These are phyloP conservation scores for Falco naumanni DNA, from an alignment of 2,797 vertebrate genomes.

Conservation along the genomic window DNA sequence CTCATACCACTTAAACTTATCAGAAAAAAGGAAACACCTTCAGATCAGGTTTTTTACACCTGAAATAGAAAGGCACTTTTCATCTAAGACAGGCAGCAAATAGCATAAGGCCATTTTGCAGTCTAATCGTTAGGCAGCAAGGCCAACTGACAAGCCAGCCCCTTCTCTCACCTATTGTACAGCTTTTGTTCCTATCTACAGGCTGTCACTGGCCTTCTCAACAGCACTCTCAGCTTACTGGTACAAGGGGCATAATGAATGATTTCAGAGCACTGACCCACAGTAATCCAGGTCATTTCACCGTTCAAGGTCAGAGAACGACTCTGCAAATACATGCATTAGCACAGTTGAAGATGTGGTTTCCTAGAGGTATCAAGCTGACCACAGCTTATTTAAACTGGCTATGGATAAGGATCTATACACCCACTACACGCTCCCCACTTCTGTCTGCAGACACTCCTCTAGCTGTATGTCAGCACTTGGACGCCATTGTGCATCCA, in stretches of 20 bases:
- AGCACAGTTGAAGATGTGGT: neutral
- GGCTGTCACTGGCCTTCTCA: neutral
- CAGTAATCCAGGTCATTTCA: accelerated
- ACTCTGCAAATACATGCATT: accelerated
- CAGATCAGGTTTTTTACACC: neutral
- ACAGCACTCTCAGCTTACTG: neutral
- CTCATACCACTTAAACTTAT: neutral
- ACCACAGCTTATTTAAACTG: neutral
- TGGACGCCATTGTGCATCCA: neutral
- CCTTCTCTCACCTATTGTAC: neutral
- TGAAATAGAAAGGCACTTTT: neutral
- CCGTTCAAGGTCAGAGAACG: neutral
- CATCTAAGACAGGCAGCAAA: neutral
- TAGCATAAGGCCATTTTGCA: neutral
- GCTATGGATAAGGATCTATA: neutral
- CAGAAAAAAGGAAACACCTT: neutral
- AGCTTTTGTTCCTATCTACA: neutral
- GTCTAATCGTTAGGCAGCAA: neutral
- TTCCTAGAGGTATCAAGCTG: neutral
- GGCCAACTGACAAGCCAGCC: neutral
- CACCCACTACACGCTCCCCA: neutral
- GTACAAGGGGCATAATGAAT: accelerated
- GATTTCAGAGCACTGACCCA: neutral
- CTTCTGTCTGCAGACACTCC: neutral
- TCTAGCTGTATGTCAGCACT: neutral